phyloP scores from a whole-genome alignment of 2,113 vertebrate species.

The Microtus ochrogaster region DNA sequence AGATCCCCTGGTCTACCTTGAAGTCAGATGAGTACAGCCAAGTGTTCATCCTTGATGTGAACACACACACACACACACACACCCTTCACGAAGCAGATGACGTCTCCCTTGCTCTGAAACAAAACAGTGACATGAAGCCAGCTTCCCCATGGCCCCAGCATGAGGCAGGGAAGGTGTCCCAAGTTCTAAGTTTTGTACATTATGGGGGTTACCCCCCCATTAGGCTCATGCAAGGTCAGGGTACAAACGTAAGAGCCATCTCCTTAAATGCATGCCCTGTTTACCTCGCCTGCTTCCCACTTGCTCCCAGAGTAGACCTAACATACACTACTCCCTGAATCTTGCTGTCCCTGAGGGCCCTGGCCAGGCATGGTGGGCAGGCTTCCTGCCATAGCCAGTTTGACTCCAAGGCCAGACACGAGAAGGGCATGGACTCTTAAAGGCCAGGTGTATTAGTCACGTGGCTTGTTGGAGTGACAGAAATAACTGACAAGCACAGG shows the following conservation, averaged over 20 bases:
- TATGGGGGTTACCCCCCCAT: not conserved
- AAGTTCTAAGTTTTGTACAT: not conserved
- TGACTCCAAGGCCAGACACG: not conserved
- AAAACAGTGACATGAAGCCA: not conserved
- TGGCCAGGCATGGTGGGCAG: not conserved
- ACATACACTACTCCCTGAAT: not conserved
- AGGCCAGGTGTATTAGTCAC: not conserved
- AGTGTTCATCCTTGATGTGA: not conserved
- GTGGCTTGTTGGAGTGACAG: not conserved
- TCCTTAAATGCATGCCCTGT: not conserved
- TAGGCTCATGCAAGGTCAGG: not conserved
- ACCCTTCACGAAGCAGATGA: not conserved
- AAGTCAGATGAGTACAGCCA: too few relatives aligned
- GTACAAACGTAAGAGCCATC: not conserved
- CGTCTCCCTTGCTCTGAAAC: not conserved
- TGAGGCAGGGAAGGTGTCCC: not conserved
- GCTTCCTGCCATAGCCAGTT: slow-evolving; percentile 12
- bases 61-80: not conserved
- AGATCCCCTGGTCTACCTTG: not conserved
- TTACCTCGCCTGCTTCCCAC: not conserved
- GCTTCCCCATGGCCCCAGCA: not conserved
- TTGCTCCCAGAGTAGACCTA: not conserved
- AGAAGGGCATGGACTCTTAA: not conserved
- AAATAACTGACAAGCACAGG: not conserved
- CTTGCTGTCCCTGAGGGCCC: not conserved